phyloP scores from a whole-genome alignment of 2,888 invertebrate genomes.

The Lamproptera curius region DNA sequence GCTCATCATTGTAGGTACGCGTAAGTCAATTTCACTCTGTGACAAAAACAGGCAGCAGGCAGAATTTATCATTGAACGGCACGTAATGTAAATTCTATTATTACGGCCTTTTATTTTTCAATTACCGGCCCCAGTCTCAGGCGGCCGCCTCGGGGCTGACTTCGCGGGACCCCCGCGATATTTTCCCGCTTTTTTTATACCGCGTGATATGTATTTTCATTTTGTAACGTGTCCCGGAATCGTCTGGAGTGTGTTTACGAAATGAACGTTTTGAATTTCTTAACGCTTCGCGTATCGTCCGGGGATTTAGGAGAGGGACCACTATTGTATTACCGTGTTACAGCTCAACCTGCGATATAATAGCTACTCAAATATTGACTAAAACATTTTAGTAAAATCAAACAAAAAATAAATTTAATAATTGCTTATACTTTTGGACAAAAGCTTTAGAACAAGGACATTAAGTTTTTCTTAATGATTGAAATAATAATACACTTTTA shows the following conservation, averaged over 20 bases:
- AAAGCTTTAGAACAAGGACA: too few relatives aligned
- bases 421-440: too few relatives aligned
- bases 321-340: too few relatives aligned
- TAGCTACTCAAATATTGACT: too few relatives aligned
- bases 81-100: constrained; percentile 77
- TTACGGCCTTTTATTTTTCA: constrained; percentile 78
- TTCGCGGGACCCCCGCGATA: constrained; percentile 47
- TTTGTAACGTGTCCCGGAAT: constrained; percentile 29
- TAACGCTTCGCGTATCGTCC: constrained; percentile 1
- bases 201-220: constrained; percentile 30
- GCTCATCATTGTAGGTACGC: constrained; percentile 28
- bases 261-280: constrained; percentile 13
- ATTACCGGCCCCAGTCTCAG: constrained; percentile 64
- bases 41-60: constrained; percentile 68
- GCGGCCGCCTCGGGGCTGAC: constrained; percentile 64
- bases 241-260: constrained; percentile 18
- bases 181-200: constrained; percentile 33
- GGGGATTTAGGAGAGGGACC: constrained; percentile 12
- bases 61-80: constrained; percentile 72
- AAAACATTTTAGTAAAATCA: too few relatives aligned
- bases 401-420: too few relatives aligned
- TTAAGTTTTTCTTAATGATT: too few relatives aligned
- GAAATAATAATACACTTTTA: too few relatives aligned
- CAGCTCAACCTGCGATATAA: too few relatives aligned
- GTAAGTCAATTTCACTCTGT: constrained; percentile 59